Evolutionary conservation across 2,888 invertebrate genomes (phyloP).

Genomic region (Rhogogaster chlorosoma): DNA sequence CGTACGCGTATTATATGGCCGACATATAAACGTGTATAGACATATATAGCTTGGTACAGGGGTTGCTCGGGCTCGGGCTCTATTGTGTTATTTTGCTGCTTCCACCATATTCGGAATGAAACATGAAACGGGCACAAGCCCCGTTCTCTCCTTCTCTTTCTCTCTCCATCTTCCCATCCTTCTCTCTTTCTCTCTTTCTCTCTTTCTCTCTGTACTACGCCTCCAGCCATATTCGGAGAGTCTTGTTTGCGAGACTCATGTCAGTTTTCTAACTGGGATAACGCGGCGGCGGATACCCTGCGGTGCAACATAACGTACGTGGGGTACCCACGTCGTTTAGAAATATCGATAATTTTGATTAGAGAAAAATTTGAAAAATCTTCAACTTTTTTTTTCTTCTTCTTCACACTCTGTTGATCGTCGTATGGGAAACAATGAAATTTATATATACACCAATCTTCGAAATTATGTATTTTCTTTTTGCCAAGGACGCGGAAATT

Average conservation of each 20-base stretch:
- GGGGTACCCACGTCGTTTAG: background rate
- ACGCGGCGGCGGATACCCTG: background rate
- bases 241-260: slow-evolving; percentile 40
- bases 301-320: background rate
- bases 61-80: slow-evolving; percentile 53
- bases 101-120: slow-evolving; percentile 65
- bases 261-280: slow-evolving; percentile 31
- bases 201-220: background rate
- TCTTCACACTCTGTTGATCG: too few relatives aligned
- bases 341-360: background rate
- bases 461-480: too few relatives aligned
- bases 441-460: too few relatives aligned
- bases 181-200: slow-evolving; percentile 39
- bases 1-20: slow-evolving; percentile 38
- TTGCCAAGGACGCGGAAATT: too few relatives aligned
- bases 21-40: slow-evolving; percentile 39
- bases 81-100: slow-evolving; percentile 68
- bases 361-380: background rate
- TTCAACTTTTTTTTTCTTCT: too few relatives aligned
- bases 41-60: slow-evolving; percentile 27
- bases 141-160: slow-evolving; percentile 42
- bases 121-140: slow-evolving; percentile 62
- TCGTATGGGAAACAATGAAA: too few relatives aligned
- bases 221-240: slow-evolving; percentile 49
- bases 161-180: slow-evolving; percentile 26